Conservation (phyloP, 2,888 invertebrate species). For the Meandrusa payeni region DNA sequence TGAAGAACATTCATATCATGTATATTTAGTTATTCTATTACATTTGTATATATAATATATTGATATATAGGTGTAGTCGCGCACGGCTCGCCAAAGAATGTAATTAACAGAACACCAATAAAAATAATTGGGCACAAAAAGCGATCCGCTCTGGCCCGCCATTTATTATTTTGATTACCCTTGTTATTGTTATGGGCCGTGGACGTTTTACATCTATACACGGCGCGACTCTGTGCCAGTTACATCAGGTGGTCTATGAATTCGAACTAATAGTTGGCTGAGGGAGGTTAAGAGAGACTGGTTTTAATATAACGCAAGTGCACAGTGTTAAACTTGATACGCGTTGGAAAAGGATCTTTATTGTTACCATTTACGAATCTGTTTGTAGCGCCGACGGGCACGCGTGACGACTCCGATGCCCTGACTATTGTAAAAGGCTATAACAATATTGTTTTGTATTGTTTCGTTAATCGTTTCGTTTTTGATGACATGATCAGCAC, state of each 20-base stretch:
- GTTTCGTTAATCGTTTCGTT: constrained; percentile 14
- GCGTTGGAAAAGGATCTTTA: constrained; percentile 40
- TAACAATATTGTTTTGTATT: constrained; percentile 21
- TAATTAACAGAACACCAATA: constrained; percentile 74
- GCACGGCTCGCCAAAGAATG: constrained; percentile 62
- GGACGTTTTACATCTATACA: constrained; percentile 39
- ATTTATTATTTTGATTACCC: constrained; percentile 73
- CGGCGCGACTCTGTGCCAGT: constrained; percentile 8
- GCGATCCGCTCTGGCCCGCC: constrained; percentile 59
- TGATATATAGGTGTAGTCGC: constrained; percentile 40
- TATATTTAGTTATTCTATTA: no score
- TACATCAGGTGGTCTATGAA: not conserved
- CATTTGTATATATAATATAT: no score
- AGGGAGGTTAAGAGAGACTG: constrained; percentile 1
- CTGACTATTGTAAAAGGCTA: constrained; percentile 19
- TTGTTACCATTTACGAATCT: constrained; percentile 49
- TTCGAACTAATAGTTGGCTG: not conserved
- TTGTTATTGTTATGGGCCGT: constrained; percentile 62
- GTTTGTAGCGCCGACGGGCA: constrained; percentile 45
- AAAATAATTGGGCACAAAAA: constrained; percentile 74
- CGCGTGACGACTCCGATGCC: constrained; percentile 40
- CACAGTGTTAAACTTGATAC: constrained; percentile 30
- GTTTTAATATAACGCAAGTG: constrained; percentile 30
- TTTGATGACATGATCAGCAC: constrained; percentile 14
- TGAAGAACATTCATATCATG: no score